Evolutionary conservation across 2,113 vertebrate species (phyloP), one percentile per base, ranked within the genome.

Genomic region (Cebus imitator): DNA sequence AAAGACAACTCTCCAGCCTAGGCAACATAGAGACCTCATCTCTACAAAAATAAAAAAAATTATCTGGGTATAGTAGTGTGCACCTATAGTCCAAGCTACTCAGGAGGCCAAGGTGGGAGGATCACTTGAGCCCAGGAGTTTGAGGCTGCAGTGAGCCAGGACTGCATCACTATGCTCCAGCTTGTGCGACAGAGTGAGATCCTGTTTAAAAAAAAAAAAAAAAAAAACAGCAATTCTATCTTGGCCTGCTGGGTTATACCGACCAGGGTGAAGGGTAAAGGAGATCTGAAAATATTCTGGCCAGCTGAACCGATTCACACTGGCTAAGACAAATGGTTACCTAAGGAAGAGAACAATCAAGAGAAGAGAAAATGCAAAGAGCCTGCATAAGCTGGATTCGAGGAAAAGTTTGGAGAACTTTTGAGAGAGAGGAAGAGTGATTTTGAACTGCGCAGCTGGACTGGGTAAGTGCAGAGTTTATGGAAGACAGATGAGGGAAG

Each of bases 371-470:
- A 17, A 50, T 11, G 6, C 25, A 84, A 72, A 66, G 12, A 64
- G 58, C 8, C 30, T 27, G 6, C 4, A 32, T 8, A 30, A 13
- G 5, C 5, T 82, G 50, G 8, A 20, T 70, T 48, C 84, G 70
- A 87, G 88, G 84, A 55, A 78, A 57, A 58, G 8, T 73, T 48
- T 4, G 16, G 78, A 50, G 21, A 72, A 80, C 16, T 27, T 57
- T 5, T 43, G 68, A 75, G 30, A 61, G 52, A 95, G 23, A 27
- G 4, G 7, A 43, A n/a, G 43, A 70, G 40, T 55, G 40, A 27
- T 4, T 68, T 7, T 5, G 78, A n/a, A 55, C 11, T 2, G 18
- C 18, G 11, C 2, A 1, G 8, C 18, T n/a, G 4, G 78, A 40
- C 37, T 50, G n/a, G 58, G 23, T n/a, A 50, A 72, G 30, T 25